Conservation (phyloP, 2,888 invertebrate species). For the Dynastes maya region DNA sequence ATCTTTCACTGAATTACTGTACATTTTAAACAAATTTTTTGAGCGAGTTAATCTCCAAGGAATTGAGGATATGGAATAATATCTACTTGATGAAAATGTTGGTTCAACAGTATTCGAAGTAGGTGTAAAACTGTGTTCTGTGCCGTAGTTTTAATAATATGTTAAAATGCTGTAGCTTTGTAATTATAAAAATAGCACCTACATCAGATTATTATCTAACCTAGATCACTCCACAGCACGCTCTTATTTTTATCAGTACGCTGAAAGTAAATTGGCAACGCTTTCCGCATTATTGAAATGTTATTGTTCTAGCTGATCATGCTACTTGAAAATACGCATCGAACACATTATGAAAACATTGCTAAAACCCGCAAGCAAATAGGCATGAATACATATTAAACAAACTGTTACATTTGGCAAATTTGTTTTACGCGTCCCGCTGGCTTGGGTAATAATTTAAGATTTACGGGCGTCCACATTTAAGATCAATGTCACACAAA, state of each 20-base stretch:
- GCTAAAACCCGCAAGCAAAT: background rate
- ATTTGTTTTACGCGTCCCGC: conserved; percentile 1
- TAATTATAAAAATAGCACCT: too few relatives aligned
- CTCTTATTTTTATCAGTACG: background rate
- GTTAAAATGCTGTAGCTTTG: too few relatives aligned
- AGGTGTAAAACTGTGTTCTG: too few relatives aligned
- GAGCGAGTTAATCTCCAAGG: too few relatives aligned
- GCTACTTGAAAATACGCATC: background rate
- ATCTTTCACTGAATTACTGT: too few relatives aligned
- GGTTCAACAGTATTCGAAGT: too few relatives aligned
- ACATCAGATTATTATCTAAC: too few relatives aligned
- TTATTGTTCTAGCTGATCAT: background rate
- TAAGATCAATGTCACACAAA: conserved; percentile 33
- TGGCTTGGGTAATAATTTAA: conserved; percentile 12
- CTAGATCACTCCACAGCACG: background rate
- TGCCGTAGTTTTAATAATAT: too few relatives aligned
- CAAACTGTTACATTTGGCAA: conserved; percentile 5
- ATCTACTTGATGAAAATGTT: too few relatives aligned
- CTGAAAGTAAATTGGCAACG: background rate
- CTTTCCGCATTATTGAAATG: background rate
- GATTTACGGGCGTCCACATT: conserved; percentile 22
- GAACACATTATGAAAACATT: background rate
- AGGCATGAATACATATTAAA: conserved; percentile 3
- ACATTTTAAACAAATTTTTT: too few relatives aligned
- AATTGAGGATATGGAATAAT: too few relatives aligned